Evolutionary conservation across 1,140 invertebrate species (phyloP).

Genomic region (Gryllus bimaculatus): DNA sequence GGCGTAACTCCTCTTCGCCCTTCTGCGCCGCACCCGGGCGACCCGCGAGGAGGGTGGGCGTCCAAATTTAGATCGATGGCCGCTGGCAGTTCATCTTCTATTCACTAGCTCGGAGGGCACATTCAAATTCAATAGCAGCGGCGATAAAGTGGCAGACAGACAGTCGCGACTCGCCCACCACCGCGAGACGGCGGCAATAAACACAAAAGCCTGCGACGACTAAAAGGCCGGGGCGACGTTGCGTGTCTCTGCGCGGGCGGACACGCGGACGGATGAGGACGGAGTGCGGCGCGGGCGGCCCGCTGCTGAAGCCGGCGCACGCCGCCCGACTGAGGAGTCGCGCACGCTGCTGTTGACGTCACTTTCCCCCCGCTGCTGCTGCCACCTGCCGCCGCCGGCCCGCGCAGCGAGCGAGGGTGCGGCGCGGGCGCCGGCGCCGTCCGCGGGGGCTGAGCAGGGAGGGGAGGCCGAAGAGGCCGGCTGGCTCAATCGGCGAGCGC

Average conservation of each 20-base stretch:
- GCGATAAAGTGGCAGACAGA: background rate
- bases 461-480: background rate
- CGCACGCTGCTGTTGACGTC: no score
- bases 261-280: no score
- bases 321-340: no score
- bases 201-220: background rate
- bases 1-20: background rate
- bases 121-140: background rate
- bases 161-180: background rate
- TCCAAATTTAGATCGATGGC: background rate
- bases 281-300: no score
- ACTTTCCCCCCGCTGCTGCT: background rate
- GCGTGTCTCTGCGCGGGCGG: no score
- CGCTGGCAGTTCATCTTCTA: background rate
- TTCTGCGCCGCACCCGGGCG: background rate
- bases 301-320: no score
- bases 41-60: background rate
- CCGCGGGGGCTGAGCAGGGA: background rate
- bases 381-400: background rate
- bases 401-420: background rate
- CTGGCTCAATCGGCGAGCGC: background rate
- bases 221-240: no score
- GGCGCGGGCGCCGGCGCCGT: no score
- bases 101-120: background rate
- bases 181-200: background rate